A percentile compares a stretch with the other conserved stretches of the same genome.
phyloP scores from a whole-genome alignment of 2,113 vertebrate species.

The Apodemus speciosus region DNA sequence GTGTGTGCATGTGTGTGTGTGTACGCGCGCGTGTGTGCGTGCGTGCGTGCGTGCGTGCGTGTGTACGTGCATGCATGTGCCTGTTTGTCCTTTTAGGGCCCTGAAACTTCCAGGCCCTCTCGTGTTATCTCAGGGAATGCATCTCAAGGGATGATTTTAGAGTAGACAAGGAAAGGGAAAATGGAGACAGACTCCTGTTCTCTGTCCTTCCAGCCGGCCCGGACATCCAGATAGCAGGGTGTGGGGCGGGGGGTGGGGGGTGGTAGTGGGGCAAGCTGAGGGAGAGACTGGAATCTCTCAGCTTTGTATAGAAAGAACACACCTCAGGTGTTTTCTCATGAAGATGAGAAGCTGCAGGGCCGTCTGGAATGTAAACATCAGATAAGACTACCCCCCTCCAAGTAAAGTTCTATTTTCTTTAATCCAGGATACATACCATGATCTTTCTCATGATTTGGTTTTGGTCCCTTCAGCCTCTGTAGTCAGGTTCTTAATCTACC shows the following conservation, averaged over 20 bases:
- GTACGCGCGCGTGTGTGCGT: too few species aligned
- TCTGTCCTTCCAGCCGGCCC: not conserved
- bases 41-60: not conserved
- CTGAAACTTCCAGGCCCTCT: conserved; percentile 16
- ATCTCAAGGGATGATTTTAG: not conserved
- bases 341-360: conserved; percentile 16
- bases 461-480: not conserved
- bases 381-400: conserved; percentile 58
- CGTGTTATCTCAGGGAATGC: not conserved
- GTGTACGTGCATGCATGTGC: rapidly evolving
- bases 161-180: conserved; percentile 11
- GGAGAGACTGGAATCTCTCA: not conserved
- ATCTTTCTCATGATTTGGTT: conserved; percentile 54
- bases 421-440: not conserved
- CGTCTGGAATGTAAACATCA: conserved; percentile 70
- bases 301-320: not conserved
- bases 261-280: not conserved
- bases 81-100: not conserved
- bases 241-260: not conserved
- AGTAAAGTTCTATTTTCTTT: conserved; percentile 41
- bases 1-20: rapidly evolving
- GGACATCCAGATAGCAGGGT: conserved; percentile 13
- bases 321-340: conserved; percentile 57
- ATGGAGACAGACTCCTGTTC: not conserved
- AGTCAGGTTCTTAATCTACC: not conserved